A percentile compares a stretch with the other conserved stretches of the same genome.
phyloP scores from a whole-genome alignment of 2,888 invertebrate genomes.

The Campaea margaritaria region DNA sequence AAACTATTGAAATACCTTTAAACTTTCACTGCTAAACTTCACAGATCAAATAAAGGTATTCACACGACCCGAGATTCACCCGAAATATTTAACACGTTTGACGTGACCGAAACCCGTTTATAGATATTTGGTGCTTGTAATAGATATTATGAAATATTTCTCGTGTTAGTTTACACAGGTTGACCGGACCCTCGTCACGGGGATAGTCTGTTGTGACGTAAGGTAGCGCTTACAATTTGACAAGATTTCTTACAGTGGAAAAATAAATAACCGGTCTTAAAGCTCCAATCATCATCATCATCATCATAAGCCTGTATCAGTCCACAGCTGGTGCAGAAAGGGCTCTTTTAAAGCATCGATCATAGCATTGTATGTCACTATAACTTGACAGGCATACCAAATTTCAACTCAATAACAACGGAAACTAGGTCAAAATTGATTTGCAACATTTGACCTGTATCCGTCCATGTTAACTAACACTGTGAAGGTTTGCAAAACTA shows the following conservation, averaged over 20 bases:
- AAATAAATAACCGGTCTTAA: no score
- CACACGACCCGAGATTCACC: conserved; percentile 11
- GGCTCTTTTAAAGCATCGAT: no score
- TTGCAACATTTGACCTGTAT: no score
- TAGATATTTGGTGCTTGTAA: conserved; percentile 41
- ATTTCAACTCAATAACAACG: no score
- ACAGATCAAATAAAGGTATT: conserved; percentile 12
- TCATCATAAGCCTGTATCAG: no score
- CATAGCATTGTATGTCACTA: no score
- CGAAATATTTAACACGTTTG: conserved; percentile 28
- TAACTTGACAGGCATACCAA: no score
- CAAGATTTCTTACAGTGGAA: conserved; percentile 10
- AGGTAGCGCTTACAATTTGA: conserved; percentile 11
- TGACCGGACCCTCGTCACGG: conserved; percentile 55
- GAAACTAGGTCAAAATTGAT: no score
- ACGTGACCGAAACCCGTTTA: conserved; percentile 32
- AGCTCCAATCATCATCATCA: no score
- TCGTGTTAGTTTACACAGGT: conserved; percentile 48
- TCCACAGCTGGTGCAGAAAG: no score
- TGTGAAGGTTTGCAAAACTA: no score
- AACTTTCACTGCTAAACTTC: conserved; percentile 3
- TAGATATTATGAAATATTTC: conserved; percentile 50
- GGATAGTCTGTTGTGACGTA: conserved; percentile 48
- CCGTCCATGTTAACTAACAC: no score
- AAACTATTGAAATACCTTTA: neutral